phyloP scores from a whole-genome alignment of 2,113 vertebrate genomes.

The Psammodynastes pulverulentus region DNA sequence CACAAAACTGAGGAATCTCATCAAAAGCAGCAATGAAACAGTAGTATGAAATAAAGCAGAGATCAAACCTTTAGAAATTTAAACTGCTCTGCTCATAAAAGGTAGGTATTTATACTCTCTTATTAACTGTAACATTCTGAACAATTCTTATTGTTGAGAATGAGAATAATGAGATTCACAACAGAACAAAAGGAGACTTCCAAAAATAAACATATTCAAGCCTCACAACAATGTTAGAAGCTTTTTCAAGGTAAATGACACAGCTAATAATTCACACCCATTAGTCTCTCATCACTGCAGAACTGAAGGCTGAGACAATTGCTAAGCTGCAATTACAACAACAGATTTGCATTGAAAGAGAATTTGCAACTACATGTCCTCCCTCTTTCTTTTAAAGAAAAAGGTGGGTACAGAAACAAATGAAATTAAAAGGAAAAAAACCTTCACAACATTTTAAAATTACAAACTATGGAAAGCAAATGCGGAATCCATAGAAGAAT shows the following conservation, averaged over 20 bases:
- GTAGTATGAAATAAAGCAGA: neutral
- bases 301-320: conserved; percentile 57
- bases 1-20: neutral
- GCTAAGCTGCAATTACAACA: conserved; percentile 62
- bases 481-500: neutral
- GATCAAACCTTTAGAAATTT: neutral
- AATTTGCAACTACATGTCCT: conserved; percentile 35
- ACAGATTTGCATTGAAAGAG: conserved; percentile 55
- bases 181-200: neutral
- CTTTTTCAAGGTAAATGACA: conserved; percentile 50
- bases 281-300: conserved; percentile 60
- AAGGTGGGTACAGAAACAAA: conserved; percentile 27
- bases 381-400: conserved; percentile 38
- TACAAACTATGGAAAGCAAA: neutral
- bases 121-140: neutral
- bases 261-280: conserved; percentile 59
- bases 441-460: neutral
- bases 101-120: conserved; percentile 1
- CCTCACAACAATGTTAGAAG: conserved; percentile 51
- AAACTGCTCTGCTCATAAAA: neutral
- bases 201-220: conserved; percentile 39
- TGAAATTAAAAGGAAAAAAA: conserved; percentile 3
- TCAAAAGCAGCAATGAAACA: neutral
- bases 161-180: conserved; percentile 8
- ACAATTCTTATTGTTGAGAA: neutral